A percentile compares a stretch with the other conserved stretches of the same genome.
phyloP scores from a whole-genome alignment of 2,797 vertebrate species.

The Taenioides sp. region DNA sequence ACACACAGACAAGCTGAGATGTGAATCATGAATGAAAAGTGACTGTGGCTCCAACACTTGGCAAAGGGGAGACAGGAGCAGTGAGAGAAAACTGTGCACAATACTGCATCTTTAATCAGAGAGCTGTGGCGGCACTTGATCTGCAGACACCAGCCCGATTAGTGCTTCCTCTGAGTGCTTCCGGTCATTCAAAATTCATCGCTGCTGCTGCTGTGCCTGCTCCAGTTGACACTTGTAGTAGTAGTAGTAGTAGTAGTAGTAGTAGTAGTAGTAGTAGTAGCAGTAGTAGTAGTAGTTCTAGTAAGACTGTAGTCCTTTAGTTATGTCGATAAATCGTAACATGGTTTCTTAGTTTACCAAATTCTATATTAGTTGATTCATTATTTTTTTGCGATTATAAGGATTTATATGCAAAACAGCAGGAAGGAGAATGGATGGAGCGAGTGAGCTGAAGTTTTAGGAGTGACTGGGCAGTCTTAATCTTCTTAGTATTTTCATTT shows the following conservation, averaged over 20 bases:
- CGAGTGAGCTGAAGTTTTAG: no score
- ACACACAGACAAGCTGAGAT: conserved; percentile 37
- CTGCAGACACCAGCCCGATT: conserved; percentile 68
- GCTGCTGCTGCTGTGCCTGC: conserved; percentile 30
- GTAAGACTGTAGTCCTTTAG: no score
- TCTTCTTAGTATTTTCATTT: no score
- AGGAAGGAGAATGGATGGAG: no score
- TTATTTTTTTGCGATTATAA: no score
- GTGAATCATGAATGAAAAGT: conserved; percentile 78
- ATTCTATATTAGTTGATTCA: no score
- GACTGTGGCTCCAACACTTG: conserved; percentile 61
- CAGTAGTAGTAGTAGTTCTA: no score
- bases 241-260: background rate
- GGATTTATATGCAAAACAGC: no score
- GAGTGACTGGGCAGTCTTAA: no score
- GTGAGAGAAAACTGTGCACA: conserved; percentile 54
- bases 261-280: background rate
- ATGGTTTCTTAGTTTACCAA: no score
- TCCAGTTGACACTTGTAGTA: conserved; percentile 40
- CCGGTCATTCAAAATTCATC: conserved; percentile 67
- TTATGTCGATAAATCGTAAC: no score
- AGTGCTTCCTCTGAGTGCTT: conserved; percentile 61
- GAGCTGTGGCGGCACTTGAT: conserved; percentile 73
- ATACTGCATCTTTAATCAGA: conserved; percentile 76
- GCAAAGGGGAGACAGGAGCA: conserved; percentile 55